These are phyloP conservation scores for Ophioninae sp. DNA, from an alignment of 2,888 invertebrate genomes.

Conservation along the genomic window DNA sequence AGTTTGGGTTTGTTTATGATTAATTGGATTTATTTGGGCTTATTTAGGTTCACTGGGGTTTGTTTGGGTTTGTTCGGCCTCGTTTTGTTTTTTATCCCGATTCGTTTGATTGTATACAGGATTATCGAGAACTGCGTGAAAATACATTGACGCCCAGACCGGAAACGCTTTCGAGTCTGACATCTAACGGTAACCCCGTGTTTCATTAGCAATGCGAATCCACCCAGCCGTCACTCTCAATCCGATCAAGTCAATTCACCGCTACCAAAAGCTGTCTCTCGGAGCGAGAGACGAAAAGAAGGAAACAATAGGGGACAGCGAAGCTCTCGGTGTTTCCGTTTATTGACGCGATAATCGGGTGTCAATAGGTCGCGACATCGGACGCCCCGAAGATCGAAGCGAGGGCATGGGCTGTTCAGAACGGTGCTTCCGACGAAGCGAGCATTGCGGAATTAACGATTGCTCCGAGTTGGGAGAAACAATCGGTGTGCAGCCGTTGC, in stretches of 20 bases:
- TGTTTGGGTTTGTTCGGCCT: too few relatives aligned
- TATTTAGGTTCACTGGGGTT: too few relatives aligned
- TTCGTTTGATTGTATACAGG: too few relatives aligned
- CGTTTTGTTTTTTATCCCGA: too few relatives aligned
- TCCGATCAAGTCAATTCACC: neutral
- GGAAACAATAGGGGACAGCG: neutral
- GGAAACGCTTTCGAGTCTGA: neutral
- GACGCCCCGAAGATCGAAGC: neutral
- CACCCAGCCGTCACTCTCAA: neutral
- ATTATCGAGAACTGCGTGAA: too few relatives aligned
- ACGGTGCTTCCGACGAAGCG: neutral
- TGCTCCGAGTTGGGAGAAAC: conserved; percentile 1
- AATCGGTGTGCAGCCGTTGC: neutral
- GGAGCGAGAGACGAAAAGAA: neutral
- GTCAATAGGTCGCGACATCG: conserved; percentile 36
- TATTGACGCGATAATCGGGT: conserved; percentile 55
- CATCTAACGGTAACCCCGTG: neutral
- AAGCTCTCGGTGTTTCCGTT: conserved; percentile 7
- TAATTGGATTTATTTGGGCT: too few relatives aligned
- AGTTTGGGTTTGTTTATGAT: too few relatives aligned
- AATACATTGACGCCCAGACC: neutral
- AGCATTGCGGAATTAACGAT: neutral
- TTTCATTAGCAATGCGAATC: neutral
- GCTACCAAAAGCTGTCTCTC: neutral
- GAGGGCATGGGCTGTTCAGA: neutral